A percentile compares a stretch with the other conserved stretches of the same genome.
Conservation (phyloP, 2,888 invertebrate species). For the Napeogenes sylphis region DNA sequence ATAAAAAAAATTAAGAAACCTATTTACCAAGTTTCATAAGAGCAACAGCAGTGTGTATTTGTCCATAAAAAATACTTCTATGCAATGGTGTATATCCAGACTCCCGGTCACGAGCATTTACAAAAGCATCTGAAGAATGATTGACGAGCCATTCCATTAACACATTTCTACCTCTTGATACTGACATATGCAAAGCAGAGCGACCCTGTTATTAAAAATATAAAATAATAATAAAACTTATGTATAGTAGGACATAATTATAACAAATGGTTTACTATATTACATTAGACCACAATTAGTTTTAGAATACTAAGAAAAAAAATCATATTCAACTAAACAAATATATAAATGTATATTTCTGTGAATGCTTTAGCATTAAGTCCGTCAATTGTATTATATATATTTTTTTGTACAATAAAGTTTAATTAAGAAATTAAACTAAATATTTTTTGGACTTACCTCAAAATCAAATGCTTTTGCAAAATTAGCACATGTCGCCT, state of each 20-base stretch:
- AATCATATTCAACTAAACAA: too few species aligned
- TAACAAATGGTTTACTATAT: too few species aligned
- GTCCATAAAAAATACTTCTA: conserved; percentile 88
- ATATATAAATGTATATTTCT: too few species aligned
- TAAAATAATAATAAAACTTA: too few species aligned
- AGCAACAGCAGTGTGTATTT: conserved; percentile 83
- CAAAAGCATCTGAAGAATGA: conserved; percentile 76
- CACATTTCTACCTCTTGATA: conserved; percentile 83
- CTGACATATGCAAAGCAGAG: conserved; percentile 87
- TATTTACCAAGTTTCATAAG: conserved; percentile 81
- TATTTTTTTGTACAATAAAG: too few species aligned
- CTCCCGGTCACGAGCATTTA: conserved; percentile 82
- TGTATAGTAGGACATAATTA: too few species aligned
- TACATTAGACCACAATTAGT: too few species aligned
- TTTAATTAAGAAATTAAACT: conserved; percentile 4
- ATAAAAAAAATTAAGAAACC: not conserved
- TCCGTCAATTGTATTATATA: too few species aligned
- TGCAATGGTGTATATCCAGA: conserved; percentile 90
- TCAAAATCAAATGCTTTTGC: conserved; percentile 77
- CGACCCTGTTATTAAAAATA: conserved; percentile 74
- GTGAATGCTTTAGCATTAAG: too few species aligned
- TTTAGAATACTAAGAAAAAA: too few species aligned
- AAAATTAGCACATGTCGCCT: conserved; percentile 79
- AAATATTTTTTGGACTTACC: conserved; percentile 49
- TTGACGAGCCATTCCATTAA: conserved; percentile 86